A percentile compares a stretch with the other conserved stretches of the same genome.
Evolutionary conservation across 2,113 vertebrate genomes (phyloP).

Genomic region (Mola mola): DNA sequence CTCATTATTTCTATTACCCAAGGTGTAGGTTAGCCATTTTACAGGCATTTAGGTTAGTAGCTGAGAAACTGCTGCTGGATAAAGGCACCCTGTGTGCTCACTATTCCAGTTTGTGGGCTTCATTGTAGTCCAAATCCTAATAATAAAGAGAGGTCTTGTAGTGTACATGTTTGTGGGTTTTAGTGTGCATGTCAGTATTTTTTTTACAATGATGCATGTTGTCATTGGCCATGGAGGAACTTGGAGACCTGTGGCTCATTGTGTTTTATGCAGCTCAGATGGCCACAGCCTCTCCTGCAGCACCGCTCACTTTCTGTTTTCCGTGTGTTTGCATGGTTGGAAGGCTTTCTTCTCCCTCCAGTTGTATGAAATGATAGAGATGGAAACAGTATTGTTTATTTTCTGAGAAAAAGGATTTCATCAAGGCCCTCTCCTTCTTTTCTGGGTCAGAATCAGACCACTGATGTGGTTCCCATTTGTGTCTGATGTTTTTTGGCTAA

Average conservation of each 20-base stretch:
- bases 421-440: conserved; percentile 24
- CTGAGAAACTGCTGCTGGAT: too few relatives aligned
- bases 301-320: conserved; percentile 43
- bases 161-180: background rate
- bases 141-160: too few relatives aligned
- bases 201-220: conserved; percentile 7
- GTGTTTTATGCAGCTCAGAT: conserved; percentile 55
- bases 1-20: conserved; percentile 43
- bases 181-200: background rate
- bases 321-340: conserved; percentile 34
- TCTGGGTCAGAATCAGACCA: conserved; percentile 61
- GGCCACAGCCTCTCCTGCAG: conserved; percentile 39
- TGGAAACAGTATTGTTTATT: conserved; percentile 59
- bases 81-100: conserved; percentile 21
- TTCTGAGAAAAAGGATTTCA: conserved; percentile 33
- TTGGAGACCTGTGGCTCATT: conserved; percentile 35
- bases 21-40: conserved; percentile 24
- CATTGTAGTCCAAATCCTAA: conserved; percentile 11
- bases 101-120: conserved; percentile 22
- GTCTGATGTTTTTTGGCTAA: conserved; percentile 67
- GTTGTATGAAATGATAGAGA: conserved; percentile 45
- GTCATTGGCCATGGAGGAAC: conserved; percentile 40
- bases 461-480: conserved; percentile 69
- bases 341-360: conserved; percentile 46
- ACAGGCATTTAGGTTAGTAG: conserved; percentile 11